Base-by-base conservation (phyloP, 2,797 vertebrate genomes). In the Avahi laniger region DNA sequence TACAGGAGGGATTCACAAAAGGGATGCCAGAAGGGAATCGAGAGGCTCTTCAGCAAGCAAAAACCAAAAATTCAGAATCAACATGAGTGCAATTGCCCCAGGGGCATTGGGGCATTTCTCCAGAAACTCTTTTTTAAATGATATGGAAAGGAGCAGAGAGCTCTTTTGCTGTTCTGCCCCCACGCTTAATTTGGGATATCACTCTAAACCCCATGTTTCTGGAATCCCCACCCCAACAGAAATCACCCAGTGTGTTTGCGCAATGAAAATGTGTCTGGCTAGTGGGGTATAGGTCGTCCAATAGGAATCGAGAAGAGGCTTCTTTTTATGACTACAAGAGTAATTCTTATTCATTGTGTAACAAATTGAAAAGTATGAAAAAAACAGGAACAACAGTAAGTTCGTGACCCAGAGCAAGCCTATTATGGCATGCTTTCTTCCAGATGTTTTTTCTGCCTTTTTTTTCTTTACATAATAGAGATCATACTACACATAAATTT, bases 191-290 rank as follows among this genome's bases (percentile, higher is more conserved):
- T 90, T 41, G 46, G 54, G 46, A 35, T 65, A 81, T 88, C 30
- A 54, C 50, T 79, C 52, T 85, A 89, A 81, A 87, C 46, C n/a
- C 30, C 43, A 48, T 75, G 43, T 24, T 57, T 89, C 30, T 79
- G 17, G 12, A 85, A 94, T 93, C 22, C 50, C 65, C 35, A 46
- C 2, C 41, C 33, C 41, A 38, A 65, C 35, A 81, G 48, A 89
- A 96, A 93, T 80, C 78, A 81, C 57, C 46, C 48, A 84, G 41
- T 54, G 15, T 91, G 11, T 91, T 85, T 88, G 41, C 73, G n/a
- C 76, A 78, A 15, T 50, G 59, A 28, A 70, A 93, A 87, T 54
- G 8, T 46, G 57, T 81, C 67, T 96, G 69, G 72, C 82, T 94
- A 35, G 50, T 86, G 43, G 26, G 13, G 35, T 73, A 78, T 57